A percentile compares a stretch with the other conserved stretches of the same genome.
Conservation (phyloP, 1,140 invertebrate species). For the Zaprionus africanus region DNA sequence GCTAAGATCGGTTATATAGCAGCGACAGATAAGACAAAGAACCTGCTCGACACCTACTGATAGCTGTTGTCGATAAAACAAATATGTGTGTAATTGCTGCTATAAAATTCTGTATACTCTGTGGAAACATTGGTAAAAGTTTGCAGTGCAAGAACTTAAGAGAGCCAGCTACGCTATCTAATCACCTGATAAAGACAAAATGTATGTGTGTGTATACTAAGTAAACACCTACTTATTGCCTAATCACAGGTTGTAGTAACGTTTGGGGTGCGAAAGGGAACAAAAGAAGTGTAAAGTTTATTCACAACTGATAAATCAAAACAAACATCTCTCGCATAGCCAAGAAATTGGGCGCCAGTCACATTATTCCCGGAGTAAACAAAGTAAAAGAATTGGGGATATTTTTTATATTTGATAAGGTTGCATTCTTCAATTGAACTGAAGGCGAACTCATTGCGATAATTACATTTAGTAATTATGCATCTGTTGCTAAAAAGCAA, state of each 20-base stretch:
- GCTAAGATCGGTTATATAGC: slow-evolving; percentile 35
- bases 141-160: slow-evolving; percentile 25
- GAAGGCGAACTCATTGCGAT: neutral
- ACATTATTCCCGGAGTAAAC: slow-evolving; percentile 3
- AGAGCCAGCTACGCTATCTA: slow-evolving; percentile 55
- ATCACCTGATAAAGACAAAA: slow-evolving; percentile 36
- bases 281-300: slow-evolving; percentile 1
- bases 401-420: neutral
- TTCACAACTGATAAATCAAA: slow-evolving; percentile 45
- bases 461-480: slow-evolving; percentile 10
- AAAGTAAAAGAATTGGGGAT: neutral
- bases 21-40: slow-evolving; percentile 55
- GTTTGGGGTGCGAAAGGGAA: neutral
- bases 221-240: slow-evolving; percentile 41
- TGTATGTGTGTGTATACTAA: slow-evolving; percentile 1
- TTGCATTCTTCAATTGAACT: slow-evolving; percentile 1
- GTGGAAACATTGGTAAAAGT: slow-evolving; percentile 20
- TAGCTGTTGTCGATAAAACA: slow-evolving; percentile 58
- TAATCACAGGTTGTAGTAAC: slow-evolving; percentile 43
- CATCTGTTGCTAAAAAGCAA: slow-evolving; percentile 23
- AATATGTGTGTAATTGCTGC: slow-evolving; percentile 69
- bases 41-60: slow-evolving; percentile 17
- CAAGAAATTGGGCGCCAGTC: slow-evolving; percentile 37
- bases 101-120: slow-evolving; percentile 48
- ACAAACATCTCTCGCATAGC: slow-evolving; percentile 17